Conservation (phyloP, 2,113 vertebrate genomes). For the Arothron firmamentum region DNA sequence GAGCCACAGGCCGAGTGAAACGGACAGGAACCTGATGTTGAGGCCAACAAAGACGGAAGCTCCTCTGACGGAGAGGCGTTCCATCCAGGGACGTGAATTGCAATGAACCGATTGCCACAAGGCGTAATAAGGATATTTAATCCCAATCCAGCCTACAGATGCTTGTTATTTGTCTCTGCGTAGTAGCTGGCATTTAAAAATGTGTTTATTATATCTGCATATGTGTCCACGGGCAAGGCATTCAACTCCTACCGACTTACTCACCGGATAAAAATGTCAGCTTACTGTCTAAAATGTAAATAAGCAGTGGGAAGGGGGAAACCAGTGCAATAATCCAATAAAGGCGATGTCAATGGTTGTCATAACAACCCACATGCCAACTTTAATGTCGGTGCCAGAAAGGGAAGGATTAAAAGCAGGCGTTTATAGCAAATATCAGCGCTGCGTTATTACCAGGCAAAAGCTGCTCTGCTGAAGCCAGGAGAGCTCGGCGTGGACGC, state of each 20-base stretch:
- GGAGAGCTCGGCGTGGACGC: slow-evolving; percentile 3
- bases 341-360: slow-evolving; percentile 30
- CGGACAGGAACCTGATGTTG: slow-evolving; percentile 13
- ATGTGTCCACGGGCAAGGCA: background rate
- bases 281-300: slow-evolving; percentile 41
- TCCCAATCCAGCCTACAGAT: no score
- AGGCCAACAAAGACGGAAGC: slow-evolving; percentile 31
- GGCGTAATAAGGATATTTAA: no score
- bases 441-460: no score
- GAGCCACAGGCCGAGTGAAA: slow-evolving; percentile 8
- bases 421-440: no score
- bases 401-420: background rate
- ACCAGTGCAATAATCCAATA: slow-evolving; percentile 37
- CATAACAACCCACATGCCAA: slow-evolving; percentile 34
- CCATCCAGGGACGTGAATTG: no score
- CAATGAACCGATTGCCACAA: no score
- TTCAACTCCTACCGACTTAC: slow-evolving; percentile 32
- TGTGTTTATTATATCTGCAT: background rate
- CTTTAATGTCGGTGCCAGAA: slow-evolving; percentile 27
- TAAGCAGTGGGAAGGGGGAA: slow-evolving; percentile 34
- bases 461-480: slow-evolving; percentile 2
- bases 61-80: background rate
- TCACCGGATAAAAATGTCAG: slow-evolving; percentile 41
- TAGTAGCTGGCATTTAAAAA: background rate
- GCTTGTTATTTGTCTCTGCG: no score